Evolutionary conservation across 1,140 invertebrate species (phyloP).

Genomic region (Leptonema lineaticorne): DNA sequence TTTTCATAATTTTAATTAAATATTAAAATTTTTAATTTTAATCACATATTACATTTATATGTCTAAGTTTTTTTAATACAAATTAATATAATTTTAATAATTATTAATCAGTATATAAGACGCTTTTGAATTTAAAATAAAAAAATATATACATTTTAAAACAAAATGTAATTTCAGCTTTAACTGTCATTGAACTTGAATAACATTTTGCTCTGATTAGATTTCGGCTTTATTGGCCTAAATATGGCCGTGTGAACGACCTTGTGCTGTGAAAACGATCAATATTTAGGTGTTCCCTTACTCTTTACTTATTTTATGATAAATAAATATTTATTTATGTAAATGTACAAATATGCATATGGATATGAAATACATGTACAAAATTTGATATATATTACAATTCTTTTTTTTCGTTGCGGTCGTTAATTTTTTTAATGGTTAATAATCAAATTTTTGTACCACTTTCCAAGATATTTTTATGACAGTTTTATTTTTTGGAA

Average conservation of each 20-base stretch:
- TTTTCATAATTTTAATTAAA: not conserved
- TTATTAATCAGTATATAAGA: not conserved
- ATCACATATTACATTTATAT: not conserved
- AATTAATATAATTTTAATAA: not conserved
- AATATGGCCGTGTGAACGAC: slow-evolving; percentile 6
- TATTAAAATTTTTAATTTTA: not conserved
- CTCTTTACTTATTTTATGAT: not conserved
- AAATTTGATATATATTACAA: not conserved
- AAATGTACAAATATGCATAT: no score
- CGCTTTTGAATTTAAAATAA: not conserved
- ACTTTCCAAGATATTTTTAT: not conserved
- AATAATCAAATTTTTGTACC: not conserved
- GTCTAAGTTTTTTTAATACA: not conserved
- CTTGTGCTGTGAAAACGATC: not conserved
- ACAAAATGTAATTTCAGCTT: no score
- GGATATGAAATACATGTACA: no score
- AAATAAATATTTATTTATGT: not conserved
- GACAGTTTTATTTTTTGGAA: not conserved
- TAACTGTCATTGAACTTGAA: not conserved
- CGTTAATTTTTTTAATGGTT: not conserved
- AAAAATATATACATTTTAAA: not conserved
- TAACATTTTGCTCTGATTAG: not conserved
- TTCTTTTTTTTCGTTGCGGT: not conserved
- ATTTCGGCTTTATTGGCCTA: not conserved
- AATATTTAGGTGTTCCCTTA: slow-evolving; percentile 19